Evolutionary conservation across 1,140 invertebrate species (phyloP), one percentile per base, ranked within the genome.

Genomic region (Hycleus phaleratus): DNA sequence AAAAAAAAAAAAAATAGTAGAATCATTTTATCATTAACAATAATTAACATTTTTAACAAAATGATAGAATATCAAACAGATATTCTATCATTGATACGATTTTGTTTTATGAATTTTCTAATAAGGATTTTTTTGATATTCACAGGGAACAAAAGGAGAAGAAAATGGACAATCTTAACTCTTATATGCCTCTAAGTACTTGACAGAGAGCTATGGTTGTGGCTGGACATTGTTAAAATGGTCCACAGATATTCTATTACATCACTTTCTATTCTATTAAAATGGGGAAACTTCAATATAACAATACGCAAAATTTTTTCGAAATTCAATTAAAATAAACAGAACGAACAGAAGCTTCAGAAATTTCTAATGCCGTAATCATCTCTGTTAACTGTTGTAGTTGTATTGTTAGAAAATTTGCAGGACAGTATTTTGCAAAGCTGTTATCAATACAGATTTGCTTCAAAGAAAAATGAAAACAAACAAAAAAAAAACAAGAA

Each of bases 91-190:
- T 32, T 32, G 7, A 32, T 32, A 18, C 18, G 4, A 32, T 5
- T 32, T 32, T 0, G 32, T 5, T 32, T 7, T 5, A 32, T 1
- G 0, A 7, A 32, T 32, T 32, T 32, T 32, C 7, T 26, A 46
- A 4, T 32, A 18, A 45, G 4, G 57, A 24, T 25, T 57, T 43
- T 49, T 46, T 52, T 38, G 47, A 45, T 59, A 39, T 59, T 70
- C 77, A 50, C 75, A 83, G 81, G 81, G 81, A 82, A 77, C 79
- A 78, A 81, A 82, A 79, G 78, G 80, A 81, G 80, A 82, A 81
- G 81, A 83, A 81, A 82, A 82, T 78, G 78, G 81, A 81, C 81
- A 82, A 79, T 78, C 79, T 82, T 82, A 83, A 82, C 64, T 67
- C 71, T 50, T 74, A 71, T 64, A 65, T 73, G 65, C 67, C 67